Base-by-base conservation (phyloP, 2,888 invertebrate genomes). In the Calliphora vomitoria region DNA sequence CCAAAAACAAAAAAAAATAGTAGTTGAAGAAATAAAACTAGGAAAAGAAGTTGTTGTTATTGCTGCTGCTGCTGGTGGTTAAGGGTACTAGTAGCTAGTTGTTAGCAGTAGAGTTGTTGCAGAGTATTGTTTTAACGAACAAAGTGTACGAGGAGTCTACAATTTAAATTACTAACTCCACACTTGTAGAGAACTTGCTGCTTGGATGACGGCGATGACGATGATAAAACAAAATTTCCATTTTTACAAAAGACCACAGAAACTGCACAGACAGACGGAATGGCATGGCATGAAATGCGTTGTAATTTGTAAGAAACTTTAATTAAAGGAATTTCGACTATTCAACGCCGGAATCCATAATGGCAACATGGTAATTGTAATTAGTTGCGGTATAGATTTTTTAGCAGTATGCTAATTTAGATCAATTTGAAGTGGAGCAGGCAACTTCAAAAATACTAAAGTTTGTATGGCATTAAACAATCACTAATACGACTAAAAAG, bases 111-210 rank as follows among this genome's bases (percentile, higher is more conserved):
- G 25, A 0, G 53, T 18, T 25, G 38, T 38, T 50, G 31, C n/a
- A 74, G 18, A 13, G 5, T 74, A 74, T 74, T 82, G 35, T 82
- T 82, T 81, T 82, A 82, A 66, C 64, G 55, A 74, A 74, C 64
- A 31, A 66, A 38, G 10, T 72, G 25, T 31, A 81, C 18, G 6
- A 64, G 41, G 25, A 66, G 41, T 74, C 80, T 64, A 64, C 72
- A 64, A 64, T 38, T 81, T n/a, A 53, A 80, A 62, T 71, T 71
- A 71, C 62, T 71, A 44, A 71, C 71, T 64, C n/a, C 55, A 18
- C 64, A 55, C 18, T 55, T 55, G 72, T 55, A 18, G 25, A 50
- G 35, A 72, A 64, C 81, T 81, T 72, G 62, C 71, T 62, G 80
- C 62, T 60, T 80, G 50, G 53, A 6, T 71, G 72, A 53, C 41